phyloP scores from a whole-genome alignment of 2,797 vertebrate genomes.

The Intellagama lesueurii region DNA sequence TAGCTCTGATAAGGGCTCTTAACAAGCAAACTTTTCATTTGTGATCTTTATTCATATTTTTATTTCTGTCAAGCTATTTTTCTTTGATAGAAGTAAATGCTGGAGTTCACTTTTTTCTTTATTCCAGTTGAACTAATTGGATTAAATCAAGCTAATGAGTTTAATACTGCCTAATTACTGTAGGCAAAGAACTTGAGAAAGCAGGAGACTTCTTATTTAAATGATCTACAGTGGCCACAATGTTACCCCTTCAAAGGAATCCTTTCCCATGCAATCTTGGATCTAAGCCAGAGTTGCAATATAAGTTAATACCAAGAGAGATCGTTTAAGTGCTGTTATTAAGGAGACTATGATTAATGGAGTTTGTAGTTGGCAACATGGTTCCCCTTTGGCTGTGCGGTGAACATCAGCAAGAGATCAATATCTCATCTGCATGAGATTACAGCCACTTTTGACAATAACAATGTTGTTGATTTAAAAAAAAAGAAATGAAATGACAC shows the following conservation, averaged over 20 bases:
- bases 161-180: conserved; percentile 55
- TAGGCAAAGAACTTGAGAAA: conserved; percentile 55
- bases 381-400: conserved; percentile 70
- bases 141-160: conserved; percentile 61
- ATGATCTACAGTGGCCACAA: conserved; percentile 52
- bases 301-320: conserved; percentile 72
- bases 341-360: conserved; percentile 75
- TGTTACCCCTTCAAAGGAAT: conserved; percentile 57
- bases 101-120: conserved; percentile 21
- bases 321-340: conserved; percentile 74
- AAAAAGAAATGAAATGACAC: conserved; percentile 17
- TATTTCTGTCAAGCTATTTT: conserved; percentile 24
- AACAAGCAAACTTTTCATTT: conserved; percentile 20
- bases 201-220: conserved; percentile 59
- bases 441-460: conserved; percentile 72
- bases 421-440: conserved; percentile 77
- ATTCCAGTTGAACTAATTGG: conserved; percentile 55
- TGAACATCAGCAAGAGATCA: conserved; percentile 74
- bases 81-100: conserved; percentile 52
- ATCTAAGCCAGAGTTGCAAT: conserved; percentile 68
- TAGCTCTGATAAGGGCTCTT: conserved; percentile 15
- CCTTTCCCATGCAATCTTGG: conserved; percentile 57
- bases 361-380: conserved; percentile 72
- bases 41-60: conserved; percentile 20
- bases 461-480: conserved; percentile 15